Evolutionary conservation across 2,797 vertebrate species (phyloP).

Genomic region (Falco novaeseelandiae): DNA sequence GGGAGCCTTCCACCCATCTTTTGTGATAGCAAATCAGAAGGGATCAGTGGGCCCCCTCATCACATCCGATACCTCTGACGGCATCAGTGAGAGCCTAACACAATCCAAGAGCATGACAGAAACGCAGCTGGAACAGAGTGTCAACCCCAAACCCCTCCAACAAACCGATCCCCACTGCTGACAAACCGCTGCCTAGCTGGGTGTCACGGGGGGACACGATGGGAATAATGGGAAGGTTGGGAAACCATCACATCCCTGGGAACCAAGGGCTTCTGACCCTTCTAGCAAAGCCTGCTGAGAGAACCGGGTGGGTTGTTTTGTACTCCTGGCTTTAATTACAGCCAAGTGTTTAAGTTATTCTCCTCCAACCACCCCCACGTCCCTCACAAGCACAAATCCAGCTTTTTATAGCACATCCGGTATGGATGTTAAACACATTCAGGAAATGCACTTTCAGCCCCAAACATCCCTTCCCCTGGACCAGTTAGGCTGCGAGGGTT

Average conservation of each 20-base stretch:
- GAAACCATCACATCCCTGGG: conserved; percentile 6
- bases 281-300: conserved; percentile 22
- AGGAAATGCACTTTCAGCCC: conserved; percentile 77
- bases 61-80: neutral
- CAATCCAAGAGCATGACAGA: neutral
- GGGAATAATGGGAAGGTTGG: neutral
- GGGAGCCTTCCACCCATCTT: neutral
- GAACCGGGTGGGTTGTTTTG: conserved; percentile 19
- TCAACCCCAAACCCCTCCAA: neutral
- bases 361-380: conserved; percentile 35
- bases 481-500: conserved; percentile 41
- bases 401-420: conserved; percentile 76
- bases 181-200: neutral
- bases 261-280: conserved; percentile 43
- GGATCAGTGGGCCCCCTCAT: neutral
- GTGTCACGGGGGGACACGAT: neutral
- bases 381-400: conserved; percentile 49
- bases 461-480: conserved; percentile 64
- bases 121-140: neutral
- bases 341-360: conserved; percentile 60
- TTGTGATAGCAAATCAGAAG: neutral
- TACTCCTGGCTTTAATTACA: conserved; percentile 71
- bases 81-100: neutral
- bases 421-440: conserved; percentile 69
- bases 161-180: neutral